phyloP scores from a whole-genome alignment of 2,113 vertebrate genomes.

The Callionymus lyra region DNA sequence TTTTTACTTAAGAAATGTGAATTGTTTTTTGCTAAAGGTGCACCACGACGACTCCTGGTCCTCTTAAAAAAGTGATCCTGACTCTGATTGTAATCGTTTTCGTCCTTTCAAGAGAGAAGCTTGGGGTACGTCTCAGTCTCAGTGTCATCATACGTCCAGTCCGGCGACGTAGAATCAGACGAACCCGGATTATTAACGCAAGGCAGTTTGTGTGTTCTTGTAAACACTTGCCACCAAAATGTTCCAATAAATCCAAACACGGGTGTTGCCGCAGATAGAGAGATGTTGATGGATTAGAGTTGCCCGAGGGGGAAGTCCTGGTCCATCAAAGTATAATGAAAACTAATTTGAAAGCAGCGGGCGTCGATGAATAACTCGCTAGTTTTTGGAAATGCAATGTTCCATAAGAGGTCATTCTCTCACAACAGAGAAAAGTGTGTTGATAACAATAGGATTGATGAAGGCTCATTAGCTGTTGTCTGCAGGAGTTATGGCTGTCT shows the following conservation, averaged over 20 bases:
- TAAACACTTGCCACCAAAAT: not conserved
- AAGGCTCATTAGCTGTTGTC: slow-evolving; percentile 47
- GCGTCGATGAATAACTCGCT: slow-evolving; percentile 34
- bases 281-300: slow-evolving; percentile 51
- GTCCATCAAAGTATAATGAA: slow-evolving; percentile 54
- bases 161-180: too few relatives aligned
- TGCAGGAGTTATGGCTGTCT: slow-evolving; percentile 43
- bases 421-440: slow-evolving; percentile 37
- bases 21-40: too few relatives aligned
- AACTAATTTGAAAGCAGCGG: slow-evolving; percentile 55
- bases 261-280: slow-evolving; percentile 28
- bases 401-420: slow-evolving; percentile 38
- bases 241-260: slow-evolving; percentile 11
- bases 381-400: slow-evolving; percentile 22
- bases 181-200: not conserved
- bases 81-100: slow-evolving; percentile 43
- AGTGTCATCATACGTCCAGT: too few relatives aligned
- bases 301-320: slow-evolving; percentile 47
- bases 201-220: not conserved
- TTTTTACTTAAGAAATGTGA: too few relatives aligned
- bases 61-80: slow-evolving; percentile 32
- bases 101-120: slow-evolving; percentile 27
- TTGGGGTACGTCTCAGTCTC: slow-evolving; percentile 14
- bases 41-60: slow-evolving; percentile 33
- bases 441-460: slow-evolving; percentile 50